Evolutionary conservation across 2,797 vertebrate genomes (phyloP).

Genomic region (Brotogeris chrysoptera): DNA sequence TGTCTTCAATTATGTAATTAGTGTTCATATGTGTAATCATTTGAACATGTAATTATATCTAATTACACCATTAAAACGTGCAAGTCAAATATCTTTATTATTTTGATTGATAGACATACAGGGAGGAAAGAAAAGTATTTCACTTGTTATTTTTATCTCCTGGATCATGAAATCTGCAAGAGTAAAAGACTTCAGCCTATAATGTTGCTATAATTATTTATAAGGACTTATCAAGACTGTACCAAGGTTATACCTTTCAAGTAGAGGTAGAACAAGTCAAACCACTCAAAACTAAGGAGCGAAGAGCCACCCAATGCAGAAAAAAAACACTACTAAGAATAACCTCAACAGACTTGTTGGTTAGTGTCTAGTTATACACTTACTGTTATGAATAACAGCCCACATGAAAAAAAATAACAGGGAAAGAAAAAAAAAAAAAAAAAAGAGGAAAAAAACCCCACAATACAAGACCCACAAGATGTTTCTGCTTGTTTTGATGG

Average conservation of each 20-base stretch:
- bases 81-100: constrained; percentile 63
- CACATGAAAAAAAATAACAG: accelerated
- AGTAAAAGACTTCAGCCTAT: background rate
- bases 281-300: accelerated
- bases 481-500: background rate
- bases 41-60: constrained; percentile 67
- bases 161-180: background rate
- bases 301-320: background rate
- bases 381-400: background rate
- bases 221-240: background rate
- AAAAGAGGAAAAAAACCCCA: background rate
- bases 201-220: background rate
- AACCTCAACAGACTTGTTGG: background rate
- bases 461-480: accelerated
- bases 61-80: constrained; percentile 63
- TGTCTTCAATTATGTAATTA: constrained; percentile 68
- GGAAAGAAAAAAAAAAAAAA: no score
- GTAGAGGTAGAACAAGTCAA: background rate
- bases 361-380: background rate
- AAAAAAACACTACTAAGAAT: background rate
- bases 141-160: constrained; percentile 30
- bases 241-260: background rate
- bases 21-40: constrained; percentile 70
- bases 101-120: constrained; percentile 25
- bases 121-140: background rate